Evolutionary conservation across 2,797 vertebrate genomes (phyloP), one percentile per base, ranked within the genome.

Genomic region (Anguilla marmorata): DNA sequence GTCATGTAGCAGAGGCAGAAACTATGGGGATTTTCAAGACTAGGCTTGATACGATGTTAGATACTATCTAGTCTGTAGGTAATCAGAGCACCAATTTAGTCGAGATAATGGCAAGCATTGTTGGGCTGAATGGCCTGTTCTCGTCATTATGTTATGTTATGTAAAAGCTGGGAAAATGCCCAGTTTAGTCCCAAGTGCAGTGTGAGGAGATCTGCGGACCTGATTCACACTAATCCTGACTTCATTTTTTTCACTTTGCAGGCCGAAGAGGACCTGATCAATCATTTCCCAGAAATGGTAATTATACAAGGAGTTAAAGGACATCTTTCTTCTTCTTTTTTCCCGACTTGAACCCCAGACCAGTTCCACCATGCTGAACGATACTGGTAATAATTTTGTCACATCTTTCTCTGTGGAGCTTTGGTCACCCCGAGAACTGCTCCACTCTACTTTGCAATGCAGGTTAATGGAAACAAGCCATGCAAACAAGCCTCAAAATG

Each of bases 281-380:
- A 93, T 92, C 93, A 92, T 90, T 91, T 94, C 14, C 94, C 95
- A 88, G 95, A 95, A 88, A 95, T 94, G 94, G 95, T 96, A 89
- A 94, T 45, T 79, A 79, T 37, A 37, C 66, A 30, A 41, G 37
- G 30, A 76, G 69, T 37, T 14, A 33, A 74, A 74, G 69, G 11
- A 72, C 2, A 72, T 7, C 60, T 63, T 63, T 24, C 27, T 72
- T 9, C n/a, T 27, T 72, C 24, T n/a, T 30, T n/a, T 72, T 30
- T 72, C 37, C 37, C 37, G 37, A 37, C 37, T 37, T 41, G 41
- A 3, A 41, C 41, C 41, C 3, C 41, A 41, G 1, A 69, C 11
- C 50, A 52, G 12, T 52, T 63, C 3, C 21, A 63, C 58, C 58
- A 21, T 19, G 58, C 16, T 63, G 2, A 63, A 4, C 21, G 58